Evolutionary conservation across 2,797 vertebrate genomes (phyloP).

Genomic region (Clarias pachynema): DNA sequence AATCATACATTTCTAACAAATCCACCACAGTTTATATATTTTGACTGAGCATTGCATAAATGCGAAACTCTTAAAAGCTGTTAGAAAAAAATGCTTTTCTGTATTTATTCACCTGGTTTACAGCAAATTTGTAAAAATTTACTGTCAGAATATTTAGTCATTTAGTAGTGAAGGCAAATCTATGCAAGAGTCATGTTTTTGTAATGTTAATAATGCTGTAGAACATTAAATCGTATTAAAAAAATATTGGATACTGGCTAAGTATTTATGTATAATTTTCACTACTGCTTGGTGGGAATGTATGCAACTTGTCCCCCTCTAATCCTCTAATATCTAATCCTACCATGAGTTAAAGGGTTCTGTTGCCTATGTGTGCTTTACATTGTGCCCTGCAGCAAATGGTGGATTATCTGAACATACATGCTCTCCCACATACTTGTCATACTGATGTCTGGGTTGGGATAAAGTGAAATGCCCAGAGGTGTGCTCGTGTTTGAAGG

Average conservation of each 20-base stretch:
- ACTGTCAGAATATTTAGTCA: not conserved
- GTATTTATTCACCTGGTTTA: not conserved
- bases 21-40: not conserved
- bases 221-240: not conserved
- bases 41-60: not conserved
- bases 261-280: not conserved
- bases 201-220: not conserved
- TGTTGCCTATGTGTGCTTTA: constrained; percentile 20
- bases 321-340: not conserved
- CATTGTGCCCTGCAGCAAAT: not conserved
- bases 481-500: not conserved
- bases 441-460: not conserved
- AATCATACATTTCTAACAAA: not conserved
- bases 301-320: not conserved
- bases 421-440: not conserved
- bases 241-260: not conserved
- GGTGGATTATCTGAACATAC: constrained; percentile 6
- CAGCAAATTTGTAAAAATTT: not conserved
- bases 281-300: not conserved
- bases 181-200: not conserved
- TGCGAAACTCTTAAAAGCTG: not conserved
- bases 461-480: not conserved
- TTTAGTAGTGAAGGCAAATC: not conserved
- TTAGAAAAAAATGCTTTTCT: not conserved
- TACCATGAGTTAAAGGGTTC: constrained; percentile 23